These are phyloP conservation scores for Oegoconia quadripuncta DNA, from an alignment of 2,888 invertebrate genomes.

Conservation along the genomic window DNA sequence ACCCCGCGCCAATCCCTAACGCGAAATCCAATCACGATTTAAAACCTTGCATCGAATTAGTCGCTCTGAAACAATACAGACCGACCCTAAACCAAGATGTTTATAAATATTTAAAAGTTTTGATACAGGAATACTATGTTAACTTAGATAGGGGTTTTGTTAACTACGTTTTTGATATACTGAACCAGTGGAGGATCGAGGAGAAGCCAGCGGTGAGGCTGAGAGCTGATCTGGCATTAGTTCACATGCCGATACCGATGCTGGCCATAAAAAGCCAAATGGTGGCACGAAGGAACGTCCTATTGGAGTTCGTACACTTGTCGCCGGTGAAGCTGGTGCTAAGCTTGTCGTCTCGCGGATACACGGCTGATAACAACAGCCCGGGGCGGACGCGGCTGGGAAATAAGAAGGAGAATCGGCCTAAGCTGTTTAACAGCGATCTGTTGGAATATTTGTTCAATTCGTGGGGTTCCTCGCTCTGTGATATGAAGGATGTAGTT, in stretches of 20 bases:
- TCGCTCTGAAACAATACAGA: conserved; percentile 72
- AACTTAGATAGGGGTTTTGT: conserved; percentile 85
- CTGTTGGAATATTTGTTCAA: conserved; percentile 81
- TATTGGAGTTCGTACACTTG: conserved; percentile 79
- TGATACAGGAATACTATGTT: conserved; percentile 83
- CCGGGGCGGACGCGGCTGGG: conserved; percentile 48
- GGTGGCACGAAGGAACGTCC: conserved; percentile 52
- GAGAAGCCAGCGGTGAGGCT: conserved; percentile 78
- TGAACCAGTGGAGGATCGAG: conserved; percentile 79
- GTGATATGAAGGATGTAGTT: conserved; percentile 82
- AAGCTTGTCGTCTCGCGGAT: conserved; percentile 77
- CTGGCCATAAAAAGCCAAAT: conserved; percentile 64
- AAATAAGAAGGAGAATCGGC: conserved; percentile 64
- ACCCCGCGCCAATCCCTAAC: conserved; percentile 79
- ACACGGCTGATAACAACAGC: conserved; percentile 50
- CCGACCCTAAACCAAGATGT: conserved; percentile 74
- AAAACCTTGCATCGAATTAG: conserved; percentile 81
- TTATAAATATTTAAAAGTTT: conserved; percentile 81
- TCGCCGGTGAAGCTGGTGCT: conserved; percentile 81
- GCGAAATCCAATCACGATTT: conserved; percentile 38
- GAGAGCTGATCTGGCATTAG: conserved; percentile 76
- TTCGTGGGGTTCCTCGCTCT: conserved; percentile 81
- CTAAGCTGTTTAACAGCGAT: conserved; percentile 77
- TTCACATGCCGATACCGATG: conserved; percentile 78
- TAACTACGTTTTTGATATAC: conserved; percentile 80